A percentile compares a stretch with the other conserved stretches of the same genome.
Evolutionary conservation across 92 coral and sea anemone genomes (phyloP).

Genomic region (Bergia puertoricense): DNA sequence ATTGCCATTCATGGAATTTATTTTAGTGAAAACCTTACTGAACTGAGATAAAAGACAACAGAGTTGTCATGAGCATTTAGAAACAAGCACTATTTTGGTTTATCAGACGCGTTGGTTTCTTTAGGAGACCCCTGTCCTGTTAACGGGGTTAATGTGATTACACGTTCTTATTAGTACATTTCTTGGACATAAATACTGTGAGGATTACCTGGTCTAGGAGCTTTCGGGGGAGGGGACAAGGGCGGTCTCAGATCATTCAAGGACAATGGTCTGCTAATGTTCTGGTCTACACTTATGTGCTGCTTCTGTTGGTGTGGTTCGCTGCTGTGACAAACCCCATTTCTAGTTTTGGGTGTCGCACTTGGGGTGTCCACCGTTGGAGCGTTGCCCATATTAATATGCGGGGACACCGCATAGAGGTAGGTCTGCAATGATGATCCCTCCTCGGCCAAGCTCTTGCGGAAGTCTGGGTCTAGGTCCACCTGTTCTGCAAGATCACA

Average conservation of each 20-base stretch:
- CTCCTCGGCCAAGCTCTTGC: slow-evolving; percentile 49
- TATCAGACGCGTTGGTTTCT: too few relatives aligned
- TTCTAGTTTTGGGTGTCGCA: not conserved
- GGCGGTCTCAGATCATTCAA: slow-evolving; percentile 73
- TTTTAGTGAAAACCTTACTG: too few relatives aligned
- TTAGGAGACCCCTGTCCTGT: too few relatives aligned
- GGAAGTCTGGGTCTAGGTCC: slow-evolving; percentile 59
- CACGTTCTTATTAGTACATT: too few relatives aligned
- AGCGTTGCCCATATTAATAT: not conserved
- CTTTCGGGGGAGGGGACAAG: slow-evolving; percentile 64
- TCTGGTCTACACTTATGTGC: slow-evolving; percentile 17
- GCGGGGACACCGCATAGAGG: slow-evolving; percentile 72
- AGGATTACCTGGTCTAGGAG: slow-evolving; percentile 64
- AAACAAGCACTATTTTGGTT: too few relatives aligned
- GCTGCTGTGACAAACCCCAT: not conserved
- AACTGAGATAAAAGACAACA: too few relatives aligned
- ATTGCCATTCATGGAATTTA: too few relatives aligned
- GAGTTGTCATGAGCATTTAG: too few relatives aligned
- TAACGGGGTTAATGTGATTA: too few relatives aligned
- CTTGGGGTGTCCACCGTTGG: not conserved
- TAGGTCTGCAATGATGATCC: slow-evolving; percentile 52
- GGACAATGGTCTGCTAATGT: slow-evolving; percentile 63
- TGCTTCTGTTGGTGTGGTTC: slow-evolving; percentile 12
- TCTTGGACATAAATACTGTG: not conserved
- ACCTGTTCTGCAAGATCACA: slow-evolving; percentile 68